These are phyloP conservation scores for Tenthredo livida DNA, from an alignment of 2,888 invertebrate genomes.

Conservation along the genomic window DNA sequence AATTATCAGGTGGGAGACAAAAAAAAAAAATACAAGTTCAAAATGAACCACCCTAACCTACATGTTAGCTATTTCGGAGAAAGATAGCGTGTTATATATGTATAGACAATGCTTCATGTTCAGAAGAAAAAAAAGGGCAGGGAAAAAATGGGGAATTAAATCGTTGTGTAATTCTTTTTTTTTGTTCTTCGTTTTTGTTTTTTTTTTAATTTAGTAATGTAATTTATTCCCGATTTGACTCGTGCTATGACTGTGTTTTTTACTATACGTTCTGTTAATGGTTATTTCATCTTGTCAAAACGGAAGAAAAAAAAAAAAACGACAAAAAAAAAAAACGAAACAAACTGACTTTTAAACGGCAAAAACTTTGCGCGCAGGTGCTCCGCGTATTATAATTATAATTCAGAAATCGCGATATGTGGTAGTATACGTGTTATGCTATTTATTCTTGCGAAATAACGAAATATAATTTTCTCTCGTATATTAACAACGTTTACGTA, in stretches of 20 bases:
- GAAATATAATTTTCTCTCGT: not conserved
- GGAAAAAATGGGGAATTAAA: not conserved
- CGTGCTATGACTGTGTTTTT: not conserved
- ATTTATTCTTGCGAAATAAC: not conserved
- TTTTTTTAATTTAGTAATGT: not conserved
- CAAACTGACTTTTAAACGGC: not conserved
- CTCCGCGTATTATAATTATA: not conserved
- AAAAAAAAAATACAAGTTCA: no score
- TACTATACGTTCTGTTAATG: not conserved
- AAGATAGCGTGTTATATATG: not conserved
- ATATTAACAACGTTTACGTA: not conserved
- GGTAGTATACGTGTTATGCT: not conserved
- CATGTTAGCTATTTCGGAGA: not conserved
- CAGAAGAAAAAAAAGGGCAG: not conserved
- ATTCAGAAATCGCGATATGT: not conserved
- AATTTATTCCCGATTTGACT: conserved; percentile 3
- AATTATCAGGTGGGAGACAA: no score
- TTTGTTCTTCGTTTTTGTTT: not conserved
- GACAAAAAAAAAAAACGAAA: not conserved
- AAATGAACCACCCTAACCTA: no score
- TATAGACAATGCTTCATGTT: not conserved
- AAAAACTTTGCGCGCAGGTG: not conserved
- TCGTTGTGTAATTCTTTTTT: not conserved
- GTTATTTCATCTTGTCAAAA: not conserved
- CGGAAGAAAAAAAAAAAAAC: not conserved